These are phyloP conservation scores for Glossophaga mutica DNA, from an alignment of 2,797 vertebrate species.

Conservation along the genomic window DNA sequence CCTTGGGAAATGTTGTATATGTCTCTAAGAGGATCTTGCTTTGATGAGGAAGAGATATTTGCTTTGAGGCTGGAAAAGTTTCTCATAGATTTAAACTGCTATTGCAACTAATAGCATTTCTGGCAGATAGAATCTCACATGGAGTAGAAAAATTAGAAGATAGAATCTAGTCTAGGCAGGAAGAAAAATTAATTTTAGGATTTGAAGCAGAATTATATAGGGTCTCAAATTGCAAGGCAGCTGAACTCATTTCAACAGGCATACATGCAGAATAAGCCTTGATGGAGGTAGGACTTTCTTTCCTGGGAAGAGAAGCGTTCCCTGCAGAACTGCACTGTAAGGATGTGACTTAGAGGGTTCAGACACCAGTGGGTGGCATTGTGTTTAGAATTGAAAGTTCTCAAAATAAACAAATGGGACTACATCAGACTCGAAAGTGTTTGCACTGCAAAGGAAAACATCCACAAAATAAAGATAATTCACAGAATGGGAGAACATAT, in stretches of 20 bases:
- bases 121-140: background rate
- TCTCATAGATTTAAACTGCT: background rate
- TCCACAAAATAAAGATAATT: too few species aligned
- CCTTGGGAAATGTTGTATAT: background rate
- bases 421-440: background rate
- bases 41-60: background rate
- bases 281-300: background rate
- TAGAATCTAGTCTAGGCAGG: background rate
- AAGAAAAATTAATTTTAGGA: background rate
- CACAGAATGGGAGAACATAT: too few species aligned
- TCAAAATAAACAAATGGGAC: background rate
- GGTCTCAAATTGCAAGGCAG: background rate
- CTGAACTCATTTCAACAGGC: background rate
- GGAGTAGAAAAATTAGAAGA: slow-evolving; percentile 6
- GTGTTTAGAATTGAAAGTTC: background rate
- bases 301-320: background rate
- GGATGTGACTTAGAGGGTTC: background rate
- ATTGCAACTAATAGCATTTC: background rate
- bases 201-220: background rate
- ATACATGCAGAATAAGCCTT: background rate
- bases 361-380: background rate
- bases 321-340: background rate
- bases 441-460: background rate
- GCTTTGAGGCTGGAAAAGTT: background rate
- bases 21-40: background rate